phyloP scores from a whole-genome alignment of 2,888 invertebrate genomes.

The Scelioninae gen. 2 region DNA sequence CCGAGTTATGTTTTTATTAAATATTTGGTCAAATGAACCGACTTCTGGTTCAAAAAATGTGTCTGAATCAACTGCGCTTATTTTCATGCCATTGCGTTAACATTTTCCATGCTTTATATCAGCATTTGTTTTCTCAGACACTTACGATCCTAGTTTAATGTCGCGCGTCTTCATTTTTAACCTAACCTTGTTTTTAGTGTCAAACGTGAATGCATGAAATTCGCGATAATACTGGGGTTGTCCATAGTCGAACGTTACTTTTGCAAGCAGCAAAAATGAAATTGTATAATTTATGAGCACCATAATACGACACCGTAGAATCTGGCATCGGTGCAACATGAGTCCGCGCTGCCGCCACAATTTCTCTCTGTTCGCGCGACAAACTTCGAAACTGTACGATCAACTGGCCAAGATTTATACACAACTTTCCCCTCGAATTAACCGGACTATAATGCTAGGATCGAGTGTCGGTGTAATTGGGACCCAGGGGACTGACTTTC shows the following conservation, averaged over 20 bases:
- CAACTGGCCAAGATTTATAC: slow-evolving; percentile 73
- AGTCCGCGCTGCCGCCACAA: slow-evolving; percentile 49
- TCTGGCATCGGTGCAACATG: slow-evolving; percentile 53
- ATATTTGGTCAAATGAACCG: too few species aligned
- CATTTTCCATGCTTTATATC: too few species aligned
- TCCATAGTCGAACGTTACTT: slow-evolving; percentile 34
- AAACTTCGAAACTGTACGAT: slow-evolving; percentile 67
- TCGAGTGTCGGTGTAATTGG: slow-evolving; percentile 76
- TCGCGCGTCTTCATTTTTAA: too few species aligned
- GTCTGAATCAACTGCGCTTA: too few species aligned
- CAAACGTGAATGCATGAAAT: not conserved
- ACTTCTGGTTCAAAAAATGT: too few species aligned
- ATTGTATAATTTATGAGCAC: slow-evolving; percentile 40
- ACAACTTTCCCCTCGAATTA: slow-evolving; percentile 73
- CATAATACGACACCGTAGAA: slow-evolving; percentile 52
- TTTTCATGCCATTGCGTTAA: too few species aligned
- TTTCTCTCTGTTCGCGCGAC: slow-evolving; percentile 58
- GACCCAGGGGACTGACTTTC: slow-evolving; percentile 73
- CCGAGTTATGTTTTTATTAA: too few species aligned
- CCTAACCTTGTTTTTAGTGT: too few species aligned
- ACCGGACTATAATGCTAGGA: slow-evolving; percentile 73
- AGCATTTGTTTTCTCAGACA: too few species aligned
- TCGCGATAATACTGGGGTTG: slow-evolving; percentile 5
- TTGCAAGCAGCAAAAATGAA: slow-evolving; percentile 19
- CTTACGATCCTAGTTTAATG: too few species aligned